phyloP scores from a whole-genome alignment of 2,113 vertebrate genomes.

The Gadus chalcogrammus region DNA sequence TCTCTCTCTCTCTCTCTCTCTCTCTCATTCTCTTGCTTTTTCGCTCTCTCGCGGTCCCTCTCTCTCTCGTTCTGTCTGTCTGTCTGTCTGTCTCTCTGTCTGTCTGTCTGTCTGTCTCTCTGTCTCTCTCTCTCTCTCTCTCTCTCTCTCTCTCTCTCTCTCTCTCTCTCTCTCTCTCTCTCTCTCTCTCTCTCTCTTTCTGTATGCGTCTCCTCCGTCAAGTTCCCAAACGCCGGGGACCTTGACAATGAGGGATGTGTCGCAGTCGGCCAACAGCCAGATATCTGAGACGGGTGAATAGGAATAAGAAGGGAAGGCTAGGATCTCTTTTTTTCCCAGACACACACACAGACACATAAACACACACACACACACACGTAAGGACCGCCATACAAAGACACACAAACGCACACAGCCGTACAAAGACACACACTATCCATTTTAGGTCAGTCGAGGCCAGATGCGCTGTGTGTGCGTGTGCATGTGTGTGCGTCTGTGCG shows the following conservation, averaged over 20 bases:
- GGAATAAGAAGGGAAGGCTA: slow-evolving; percentile 34
- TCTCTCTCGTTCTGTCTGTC: slow-evolving; percentile 30
- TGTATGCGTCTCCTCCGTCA: slow-evolving; percentile 38
- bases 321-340: slow-evolving; percentile 41
- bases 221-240: slow-evolving; percentile 36
- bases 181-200: slow-evolving; percentile 37
- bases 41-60: too few species aligned
- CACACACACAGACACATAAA: slow-evolving; percentile 15
- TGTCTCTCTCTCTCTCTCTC: too few species aligned
- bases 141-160: not conserved
- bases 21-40: not conserved
- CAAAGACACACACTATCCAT: slow-evolving; percentile 14
- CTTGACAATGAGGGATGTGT: slow-evolving; percentile 57
- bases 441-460: too few species aligned
- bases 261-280: slow-evolving; percentile 30
- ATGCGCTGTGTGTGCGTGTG: not conserved
- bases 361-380: slow-evolving; percentile 17
- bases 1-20: not conserved
- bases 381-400: not conserved
- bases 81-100: slow-evolving; percentile 36
- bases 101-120: not conserved
- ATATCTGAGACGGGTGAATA: slow-evolving; percentile 56
- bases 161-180: not conserved
- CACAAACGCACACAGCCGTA: slow-evolving; percentile 19
- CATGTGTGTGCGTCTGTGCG: not conserved